A percentile compares a stretch with the other conserved stretches of the same genome.
Conservation (phyloP, 2,113 vertebrate genomes). For the Pycnonotus jocosus region DNA sequence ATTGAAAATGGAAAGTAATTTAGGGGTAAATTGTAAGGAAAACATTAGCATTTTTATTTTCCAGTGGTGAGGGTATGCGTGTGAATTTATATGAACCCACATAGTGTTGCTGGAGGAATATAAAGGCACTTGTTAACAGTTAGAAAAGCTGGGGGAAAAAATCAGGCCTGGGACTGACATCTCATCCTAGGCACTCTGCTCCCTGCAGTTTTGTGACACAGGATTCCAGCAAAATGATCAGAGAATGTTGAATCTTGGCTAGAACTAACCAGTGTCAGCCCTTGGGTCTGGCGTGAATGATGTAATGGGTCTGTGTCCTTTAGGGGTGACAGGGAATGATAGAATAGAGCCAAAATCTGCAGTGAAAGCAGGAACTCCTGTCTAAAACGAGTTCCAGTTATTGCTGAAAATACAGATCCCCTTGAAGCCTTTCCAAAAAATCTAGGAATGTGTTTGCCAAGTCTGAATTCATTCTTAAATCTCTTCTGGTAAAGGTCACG, state of each 20-base stretch:
- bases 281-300: background rate
- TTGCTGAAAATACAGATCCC: background rate
- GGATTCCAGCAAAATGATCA: background rate
- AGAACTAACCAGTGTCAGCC: background rate
- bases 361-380: background rate
- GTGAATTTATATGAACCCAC: background rate
- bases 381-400: background rate
- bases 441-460: background rate
- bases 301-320: background rate
- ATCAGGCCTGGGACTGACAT: background rate
- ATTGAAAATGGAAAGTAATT: conserved; percentile 51
- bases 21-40: conserved; percentile 14
- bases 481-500: background rate
- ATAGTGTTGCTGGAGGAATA: background rate
- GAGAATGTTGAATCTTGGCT: background rate
- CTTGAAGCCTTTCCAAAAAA: background rate
- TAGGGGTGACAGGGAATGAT: background rate
- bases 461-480: background rate
- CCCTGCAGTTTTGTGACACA: background rate
- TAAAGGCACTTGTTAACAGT: background rate
- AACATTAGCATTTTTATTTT: conserved; percentile 1
- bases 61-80: background rate
- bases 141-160: background rate
- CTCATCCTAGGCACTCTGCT: background rate
- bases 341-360: background rate